Evolutionary conservation across 2,888 invertebrate species (phyloP), one percentile per base, ranked within the genome.

Genomic region (Drosophila villosipedis): DNA sequence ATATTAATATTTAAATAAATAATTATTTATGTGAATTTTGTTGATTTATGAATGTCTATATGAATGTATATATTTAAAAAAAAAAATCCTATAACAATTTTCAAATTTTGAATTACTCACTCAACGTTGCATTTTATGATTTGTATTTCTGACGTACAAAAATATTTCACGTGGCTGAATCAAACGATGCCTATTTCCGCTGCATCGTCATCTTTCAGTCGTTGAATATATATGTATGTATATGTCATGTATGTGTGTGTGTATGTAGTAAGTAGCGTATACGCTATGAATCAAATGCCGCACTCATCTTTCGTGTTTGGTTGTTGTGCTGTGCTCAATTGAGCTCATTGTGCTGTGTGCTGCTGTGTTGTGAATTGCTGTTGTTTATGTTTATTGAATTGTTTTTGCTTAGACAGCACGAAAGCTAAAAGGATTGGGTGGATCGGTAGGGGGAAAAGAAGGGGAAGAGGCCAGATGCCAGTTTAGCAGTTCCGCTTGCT

Each of bases 381-480:
- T 60, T 70, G 64, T 35, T 57, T 59, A 69, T 68, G 61, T 68
- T 68, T 75, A 75, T 76, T 71, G 72, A 66, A 70, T 70, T 76
- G 73, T 76, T 74, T 78, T 69, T 67, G 82, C 76, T 76, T 68
- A 64, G 65, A 74, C 81, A 71, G 80, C 80, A 80, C 58, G 64
- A 60, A 59, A 47, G 35, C 50, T 52, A 14, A 28, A 54, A 31
- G 14, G 12, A n/a, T 64, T 52, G 22, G 30, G 16, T 25, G 16
- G 10, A 9, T 19, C 16, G 22, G 1, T 5, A 12, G 12, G 12
- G 12, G 3, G 22, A n/a, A 63, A n/a, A 7, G 37, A 19, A 28
- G 5, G 12, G 28, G 22, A 16, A n/a, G 19, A 35, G 50, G 43
- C 25, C 47, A 37, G 50, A 50, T 54, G 55, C 64, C 35, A 25